phyloP scores from a whole-genome alignment of 2,888 invertebrate species.

The Machimus rusticus region DNA sequence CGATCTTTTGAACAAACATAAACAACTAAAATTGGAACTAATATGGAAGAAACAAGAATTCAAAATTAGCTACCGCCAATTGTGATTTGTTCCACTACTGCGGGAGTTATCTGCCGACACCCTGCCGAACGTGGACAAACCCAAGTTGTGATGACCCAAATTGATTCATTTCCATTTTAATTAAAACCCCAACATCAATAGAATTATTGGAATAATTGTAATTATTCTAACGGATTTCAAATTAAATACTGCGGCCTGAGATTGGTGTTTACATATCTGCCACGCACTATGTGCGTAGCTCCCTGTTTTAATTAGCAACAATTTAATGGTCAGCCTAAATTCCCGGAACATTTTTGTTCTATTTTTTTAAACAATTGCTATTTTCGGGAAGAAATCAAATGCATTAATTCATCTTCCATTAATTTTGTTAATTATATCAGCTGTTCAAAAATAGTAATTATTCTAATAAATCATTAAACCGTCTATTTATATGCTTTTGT shows the following conservation, averaged over 20 bases:
- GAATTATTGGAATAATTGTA: neutral
- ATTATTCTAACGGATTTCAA: constrained; percentile 4
- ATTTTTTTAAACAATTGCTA: neutral
- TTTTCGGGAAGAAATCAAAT: neutral
- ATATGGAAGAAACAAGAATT: neutral
- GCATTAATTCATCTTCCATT: neutral
- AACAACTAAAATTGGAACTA: neutral
- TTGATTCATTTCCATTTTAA: neutral
- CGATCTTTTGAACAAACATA: neutral
- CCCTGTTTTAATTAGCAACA: neutral
- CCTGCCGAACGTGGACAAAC: neutral
- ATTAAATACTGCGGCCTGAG: neutral
- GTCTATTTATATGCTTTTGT: neutral
- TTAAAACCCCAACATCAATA: neutral
- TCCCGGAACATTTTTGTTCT: neutral
- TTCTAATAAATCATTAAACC: neutral
- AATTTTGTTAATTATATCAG: neutral
- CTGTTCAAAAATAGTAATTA: neutral
- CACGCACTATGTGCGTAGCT: neutral
- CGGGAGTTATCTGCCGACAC: neutral
- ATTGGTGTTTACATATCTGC: neutral
- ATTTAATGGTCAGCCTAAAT: neutral
- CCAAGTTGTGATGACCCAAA: neutral
- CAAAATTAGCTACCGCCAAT: neutral
- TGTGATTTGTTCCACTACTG: neutral